Base-by-base conservation (phyloP, 2,888 invertebrate genomes). In the Nysson spinosus region DNA sequence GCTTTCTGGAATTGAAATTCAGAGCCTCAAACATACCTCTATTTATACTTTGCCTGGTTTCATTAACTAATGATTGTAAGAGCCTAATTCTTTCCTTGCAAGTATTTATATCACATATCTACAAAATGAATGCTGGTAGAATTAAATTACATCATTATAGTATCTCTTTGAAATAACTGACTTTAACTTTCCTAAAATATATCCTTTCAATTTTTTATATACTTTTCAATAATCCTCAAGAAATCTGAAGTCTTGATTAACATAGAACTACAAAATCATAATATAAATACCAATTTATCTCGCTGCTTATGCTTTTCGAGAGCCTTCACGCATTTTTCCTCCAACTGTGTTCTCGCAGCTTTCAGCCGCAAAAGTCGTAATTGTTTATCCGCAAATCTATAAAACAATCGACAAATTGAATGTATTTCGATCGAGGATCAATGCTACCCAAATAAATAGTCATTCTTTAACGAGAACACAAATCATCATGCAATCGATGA, bases 381-480 rank as follows among this genome's bases (percentile, higher is more conserved):
- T 79, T 92, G 91, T 79, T 91, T 92, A 77, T 93, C 92, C 20
- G 89, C 88, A 83, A 91, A 91, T 73, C 92, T 93, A 72, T 44
- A 88, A 87, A 42, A 11, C 22, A 22, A 26, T 28, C 1, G 6
- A 62, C 28, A 20, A 35, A 40, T 28, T 19, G 30, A 28, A 20
- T 28, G 44, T 35, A 5, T 37, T 34, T 4, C n/a, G n/a, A n/a
- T n/a, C n/a, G n/a, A n/a, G n/a, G n/a, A n/a, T n/a, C n/a, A n/a
- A n/a, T n/a, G n/a, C n/a, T n/a, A n/a, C n/a, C n/a, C n/a, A n/a
- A n/a, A n/a, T n/a, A n/a, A n/a, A n/a, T n/a, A n/a, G n/a, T n/a
- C n/a, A n/a, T n/a, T n/a, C n/a, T n/a, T n/a, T n/a, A n/a, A n/a
- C n/a, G n/a, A n/a, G n/a, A 47, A 40, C 3, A 12, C 12, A 24